Base-by-base conservation (phyloP, 2,888 invertebrate genomes). In the Cremastobaeus sp. region DNA sequence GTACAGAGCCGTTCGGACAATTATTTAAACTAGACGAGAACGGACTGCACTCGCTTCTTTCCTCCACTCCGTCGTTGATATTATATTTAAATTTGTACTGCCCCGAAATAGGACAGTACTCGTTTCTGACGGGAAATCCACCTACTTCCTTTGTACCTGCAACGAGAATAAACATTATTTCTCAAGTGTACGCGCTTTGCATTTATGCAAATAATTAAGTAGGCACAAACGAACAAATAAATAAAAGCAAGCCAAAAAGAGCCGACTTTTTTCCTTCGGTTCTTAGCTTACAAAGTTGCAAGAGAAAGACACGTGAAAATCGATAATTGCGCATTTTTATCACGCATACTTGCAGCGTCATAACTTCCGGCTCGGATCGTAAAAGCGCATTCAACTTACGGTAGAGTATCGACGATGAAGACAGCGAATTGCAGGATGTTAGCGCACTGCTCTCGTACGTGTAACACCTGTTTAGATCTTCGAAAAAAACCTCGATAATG, bases 71-170 rank as follows among this genome's bases (percentile, higher is more conserved):
- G 76, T 90, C 90, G 76, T 89, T 89, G 11, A 89, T 83, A 75
- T 88, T 89, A 82, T 92, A 91, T 12, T 88, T 90, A 77, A 92
- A 90, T 66, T 89, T 89, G 84, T 90, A 92, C 71, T 89, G 89
- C 3, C 92, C 92, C 69, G 90, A 90, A 66, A 92, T 89, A 9
- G 92, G 92, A 73, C 92, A 92, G 81, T 91, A 92, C 78, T 91
- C 91, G 74, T 90, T 90, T 34, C 88, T 87, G 25, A 90, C 89
- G 25, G 88, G 84, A 35, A 85, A 83, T 1, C 89, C 90, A 41
- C 89, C 89, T 34, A 88, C 84, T 71, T 90, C 90, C 81, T 88
- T 89, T 9, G 89, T 90, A 85, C 91, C 91, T 91, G 79, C 8
- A 85, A 54, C 12, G 6, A 50, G 35, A 50, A 6, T 34, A 34